Evolutionary conservation across 2,888 invertebrate genomes (phyloP), one percentile per base, ranked within the genome.

Genomic region (Tetropium fuscum): DNA sequence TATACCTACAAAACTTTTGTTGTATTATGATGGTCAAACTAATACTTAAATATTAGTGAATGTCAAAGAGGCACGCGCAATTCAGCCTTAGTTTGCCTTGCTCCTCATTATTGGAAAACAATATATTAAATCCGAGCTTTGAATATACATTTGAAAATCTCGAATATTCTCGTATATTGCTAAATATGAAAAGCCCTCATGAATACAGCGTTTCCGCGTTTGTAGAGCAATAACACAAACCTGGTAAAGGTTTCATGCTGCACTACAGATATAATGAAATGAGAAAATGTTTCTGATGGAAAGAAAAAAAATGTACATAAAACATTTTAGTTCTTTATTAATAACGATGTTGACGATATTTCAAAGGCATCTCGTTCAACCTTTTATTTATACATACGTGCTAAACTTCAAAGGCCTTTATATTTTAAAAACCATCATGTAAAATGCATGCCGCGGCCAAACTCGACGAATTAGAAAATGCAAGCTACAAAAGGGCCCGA

Each of bases 381-480:
- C 40, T 45, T 44, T 41, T 54, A 38, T 45, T 25, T 54, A 40
- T 11, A 54, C 25, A 45, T 22, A 51, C 54, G 40, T 13, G 45
- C 36, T 16, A 54, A 44, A 40, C 45, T 36, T 54, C 54, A 54
- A 54, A 54, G 45, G 45, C 38, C 54, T 45, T 54, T 54, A 54
- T 45, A 54, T 45, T 45, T 54, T 54, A 44, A 54, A 43, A 54
- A 36, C 20, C 45, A 45, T 38, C 38, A 54, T 54, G 54, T 44
- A 44, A 53, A 54, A 54, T 54, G 54, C 43, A 34, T 16, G 44
- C 43, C 58, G n/a, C n/a, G 62, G 66, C 59, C 61, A 56, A 66
- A 74, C 63, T 70, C 71, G 71, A 64, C 73, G 72, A 73, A 72
- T 73, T 72, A 74, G 72, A 74, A 72, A 76, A 74, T 72, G 59